Evolutionary conservation across 1,140 invertebrate species (phyloP).

Genomic region (Tribolium madens): DNA sequence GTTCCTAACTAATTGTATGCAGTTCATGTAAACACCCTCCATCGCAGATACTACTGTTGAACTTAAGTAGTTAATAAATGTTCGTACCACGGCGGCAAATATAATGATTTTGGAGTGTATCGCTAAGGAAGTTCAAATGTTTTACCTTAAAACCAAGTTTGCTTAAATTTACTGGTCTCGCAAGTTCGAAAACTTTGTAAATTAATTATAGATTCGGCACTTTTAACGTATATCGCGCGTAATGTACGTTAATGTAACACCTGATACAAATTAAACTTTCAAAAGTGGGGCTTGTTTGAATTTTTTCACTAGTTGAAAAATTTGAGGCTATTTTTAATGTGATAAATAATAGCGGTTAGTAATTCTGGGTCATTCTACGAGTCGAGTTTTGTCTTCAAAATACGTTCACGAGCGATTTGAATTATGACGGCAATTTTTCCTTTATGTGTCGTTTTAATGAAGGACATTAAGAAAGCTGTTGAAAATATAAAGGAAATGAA

Average conservation of each 20-base stretch:
- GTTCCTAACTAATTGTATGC: not conserved
- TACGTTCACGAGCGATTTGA: not conserved
- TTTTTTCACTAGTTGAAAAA: not conserved
- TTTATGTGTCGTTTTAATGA: not conserved
- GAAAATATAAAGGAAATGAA: not conserved
- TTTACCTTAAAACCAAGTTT: constrained; percentile 13
- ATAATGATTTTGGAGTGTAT: not conserved
- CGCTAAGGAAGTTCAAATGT: not conserved
- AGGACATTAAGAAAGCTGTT: too few species aligned
- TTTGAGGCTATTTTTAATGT: not conserved
- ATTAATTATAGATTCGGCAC: not conserved
- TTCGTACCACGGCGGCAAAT: not conserved
- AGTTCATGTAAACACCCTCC: not conserved
- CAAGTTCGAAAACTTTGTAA: not conserved
- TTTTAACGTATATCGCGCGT: not conserved
- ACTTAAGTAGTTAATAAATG: not conserved
- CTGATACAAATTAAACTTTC: not conserved
- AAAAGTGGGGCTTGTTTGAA: not conserved
- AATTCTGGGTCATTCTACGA: not conserved
- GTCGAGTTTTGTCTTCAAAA: not conserved
- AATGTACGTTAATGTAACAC: not conserved
- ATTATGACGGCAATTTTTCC: not conserved
- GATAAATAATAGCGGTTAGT: not conserved
- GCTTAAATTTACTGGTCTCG: not conserved
- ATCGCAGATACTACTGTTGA: not conserved